phyloP scores from a whole-genome alignment of 2,113 vertebrate genomes.

The Eurystomus gularis region DNA sequence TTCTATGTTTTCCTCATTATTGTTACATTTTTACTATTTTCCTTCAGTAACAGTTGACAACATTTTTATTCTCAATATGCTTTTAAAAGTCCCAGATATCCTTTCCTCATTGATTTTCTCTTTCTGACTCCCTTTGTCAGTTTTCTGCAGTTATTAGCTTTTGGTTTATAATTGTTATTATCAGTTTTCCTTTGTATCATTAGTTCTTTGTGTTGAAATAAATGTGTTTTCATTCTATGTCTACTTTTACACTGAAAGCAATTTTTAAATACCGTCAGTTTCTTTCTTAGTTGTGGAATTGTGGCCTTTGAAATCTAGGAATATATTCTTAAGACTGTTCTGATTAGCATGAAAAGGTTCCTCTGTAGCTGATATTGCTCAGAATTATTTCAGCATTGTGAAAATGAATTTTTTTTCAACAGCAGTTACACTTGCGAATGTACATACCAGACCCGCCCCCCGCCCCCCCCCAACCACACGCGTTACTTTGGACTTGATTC shows the following conservation, averaged over 20 bases:
- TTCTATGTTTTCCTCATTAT: slow-evolving; percentile 19
- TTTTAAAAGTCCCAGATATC: slow-evolving; percentile 24
- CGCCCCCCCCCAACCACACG: background rate
- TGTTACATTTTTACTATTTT: slow-evolving; percentile 11
- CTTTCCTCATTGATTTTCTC: background rate
- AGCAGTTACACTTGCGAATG: background rate
- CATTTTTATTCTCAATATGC: slow-evolving; percentile 36
- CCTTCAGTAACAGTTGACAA: slow-evolving; percentile 36
- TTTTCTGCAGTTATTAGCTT: slow-evolving; percentile 24
- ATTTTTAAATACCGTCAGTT: slow-evolving; percentile 12
- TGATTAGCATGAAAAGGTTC: background rate
- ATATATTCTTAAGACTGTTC: background rate
- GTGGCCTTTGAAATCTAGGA: slow-evolving; percentile 43
- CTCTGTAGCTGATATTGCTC: slow-evolving; percentile 38
- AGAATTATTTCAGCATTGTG: background rate
- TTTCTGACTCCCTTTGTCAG: slow-evolving; percentile 22
- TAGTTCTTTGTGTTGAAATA: slow-evolving; percentile 51
- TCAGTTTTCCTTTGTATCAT: slow-evolving; percentile 41
- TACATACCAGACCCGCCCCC: background rate
- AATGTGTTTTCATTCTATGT: slow-evolving; percentile 29
- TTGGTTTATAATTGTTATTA: slow-evolving; percentile 48
- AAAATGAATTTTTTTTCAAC: background rate
- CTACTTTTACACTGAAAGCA: slow-evolving; percentile 15
- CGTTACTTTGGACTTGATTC: background rate
- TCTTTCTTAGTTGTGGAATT: background rate